Evolutionary conservation across 2,888 invertebrate genomes (phyloP).

Genomic region (Pardosa pseudoannulata): DNA sequence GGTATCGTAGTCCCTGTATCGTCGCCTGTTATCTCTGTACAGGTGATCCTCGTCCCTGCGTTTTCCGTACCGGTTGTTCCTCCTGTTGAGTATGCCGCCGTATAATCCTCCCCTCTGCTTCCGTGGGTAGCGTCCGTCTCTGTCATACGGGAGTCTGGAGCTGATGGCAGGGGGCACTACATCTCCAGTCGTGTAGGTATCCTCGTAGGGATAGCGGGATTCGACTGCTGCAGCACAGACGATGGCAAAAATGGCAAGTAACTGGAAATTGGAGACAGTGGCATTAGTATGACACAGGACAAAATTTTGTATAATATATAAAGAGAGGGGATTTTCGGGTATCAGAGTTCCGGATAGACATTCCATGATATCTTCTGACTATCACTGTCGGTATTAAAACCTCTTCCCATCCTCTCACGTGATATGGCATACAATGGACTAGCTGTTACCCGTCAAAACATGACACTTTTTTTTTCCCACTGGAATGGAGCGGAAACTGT

Average conservation of each 20-base stretch:
- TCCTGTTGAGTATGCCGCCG: neutral
- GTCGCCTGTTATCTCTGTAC: neutral
- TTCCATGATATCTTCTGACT: too few relatives aligned
- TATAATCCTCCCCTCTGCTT: neutral
- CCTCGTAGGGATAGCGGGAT: constrained; percentile 49
- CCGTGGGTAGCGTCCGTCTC: neutral
- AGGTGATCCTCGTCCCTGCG: neutral
- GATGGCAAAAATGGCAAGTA: neutral
- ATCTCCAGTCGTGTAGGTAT: constrained; percentile 42
- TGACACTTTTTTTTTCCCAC: too few relatives aligned
- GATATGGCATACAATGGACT: too few relatives aligned
- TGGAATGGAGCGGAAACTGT: too few relatives aligned
- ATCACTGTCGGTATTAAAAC: too few relatives aligned
- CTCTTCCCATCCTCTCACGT: too few relatives aligned
- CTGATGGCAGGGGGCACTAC: constrained; percentile 21
- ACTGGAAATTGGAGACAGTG: neutral
- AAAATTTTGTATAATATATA: too few relatives aligned
- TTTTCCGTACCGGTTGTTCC: neutral
- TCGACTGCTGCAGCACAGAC: constrained; percentile 21
- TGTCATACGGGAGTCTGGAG: neutral
- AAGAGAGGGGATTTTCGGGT: too few relatives aligned
- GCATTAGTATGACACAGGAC: too few relatives aligned
- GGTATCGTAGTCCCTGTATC: neutral
- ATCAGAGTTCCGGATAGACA: too few relatives aligned
- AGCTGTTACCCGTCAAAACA: too few relatives aligned